Percentiles rank a stretch among this genome's conserved stretches.
These are phyloP conservation scores for Drosophila ercepeae DNA, from an alignment of 1,140 invertebrate species.

Conservation along the genomic window DNA sequence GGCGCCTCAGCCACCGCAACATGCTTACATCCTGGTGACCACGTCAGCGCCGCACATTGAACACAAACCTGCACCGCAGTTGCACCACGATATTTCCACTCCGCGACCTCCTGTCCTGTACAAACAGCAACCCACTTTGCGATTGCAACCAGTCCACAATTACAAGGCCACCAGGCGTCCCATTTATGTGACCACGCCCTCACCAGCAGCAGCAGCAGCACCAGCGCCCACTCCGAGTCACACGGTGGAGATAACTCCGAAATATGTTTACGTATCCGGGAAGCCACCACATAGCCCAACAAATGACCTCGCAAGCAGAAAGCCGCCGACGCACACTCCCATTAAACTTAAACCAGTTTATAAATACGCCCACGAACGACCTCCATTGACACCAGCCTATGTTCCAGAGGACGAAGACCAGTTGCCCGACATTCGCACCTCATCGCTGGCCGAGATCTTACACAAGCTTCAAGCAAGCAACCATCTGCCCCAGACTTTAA, in stretches of 20 bases:
- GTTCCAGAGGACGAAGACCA: constrained; percentile 53
- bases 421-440: constrained; percentile 75
- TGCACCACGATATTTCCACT: constrained; percentile 45
- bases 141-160: constrained; percentile 55
- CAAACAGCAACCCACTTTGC: constrained; percentile 65
- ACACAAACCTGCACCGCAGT: constrained; percentile 35
- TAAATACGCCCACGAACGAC: constrained; percentile 47
- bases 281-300: constrained; percentile 16
- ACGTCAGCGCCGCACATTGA: constrained; percentile 61
- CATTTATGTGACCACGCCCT: constrained; percentile 54
- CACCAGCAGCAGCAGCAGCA: constrained; percentile 3
- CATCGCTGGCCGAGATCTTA: constrained; percentile 85
- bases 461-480: constrained; percentile 89
- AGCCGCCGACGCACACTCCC: constrained; percentile 48
- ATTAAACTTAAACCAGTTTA: constrained; percentile 67
- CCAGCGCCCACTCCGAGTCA: constrained; percentile 45
- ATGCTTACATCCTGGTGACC: constrained; percentile 68
- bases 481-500: constrained; percentile 89
- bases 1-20: constrained; percentile 43
- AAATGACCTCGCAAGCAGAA: constrained; percentile 19
- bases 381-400: constrained; percentile 21
- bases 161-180: constrained; percentile 67
- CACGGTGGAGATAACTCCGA: constrained; percentile 70
- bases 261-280: constrained; percentile 60
- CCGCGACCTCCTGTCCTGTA: constrained; percentile 45